These are phyloP conservation scores for Chrysotoxum bicinctum DNA, from an alignment of 2,888 invertebrate genomes.

Conservation along the genomic window DNA sequence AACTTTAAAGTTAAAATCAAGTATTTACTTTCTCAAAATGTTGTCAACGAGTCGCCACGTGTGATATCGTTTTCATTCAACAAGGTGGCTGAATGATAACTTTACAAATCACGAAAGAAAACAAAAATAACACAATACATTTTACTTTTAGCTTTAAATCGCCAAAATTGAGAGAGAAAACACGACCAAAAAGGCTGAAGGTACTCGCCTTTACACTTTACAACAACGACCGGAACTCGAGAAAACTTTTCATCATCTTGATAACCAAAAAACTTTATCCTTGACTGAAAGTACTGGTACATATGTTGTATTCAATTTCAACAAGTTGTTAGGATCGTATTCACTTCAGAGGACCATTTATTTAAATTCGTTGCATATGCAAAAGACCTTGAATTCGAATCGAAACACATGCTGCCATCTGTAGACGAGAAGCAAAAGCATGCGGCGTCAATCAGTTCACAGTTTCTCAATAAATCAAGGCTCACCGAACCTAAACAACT, in stretches of 20 bases:
- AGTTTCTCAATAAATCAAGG: slow-evolving; percentile 72
- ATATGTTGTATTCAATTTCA: neutral
- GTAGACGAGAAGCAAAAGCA: slow-evolving; percentile 37
- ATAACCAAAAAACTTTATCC: neutral
- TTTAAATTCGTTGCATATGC: slow-evolving; percentile 7
- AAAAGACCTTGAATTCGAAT: neutral
- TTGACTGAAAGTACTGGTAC: neutral
- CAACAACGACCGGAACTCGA: slow-evolving; percentile 4
- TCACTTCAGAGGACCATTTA: neutral
- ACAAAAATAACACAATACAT: slow-evolving; percentile 28
- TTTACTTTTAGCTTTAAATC: slow-evolving; percentile 61
- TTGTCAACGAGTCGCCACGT: neutral
- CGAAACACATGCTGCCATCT: slow-evolving; percentile 61
- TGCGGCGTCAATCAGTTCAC: slow-evolving; percentile 74
- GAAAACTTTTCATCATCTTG: neutral
- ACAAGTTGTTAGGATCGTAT: neutral
- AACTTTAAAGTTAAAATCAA: neutral
- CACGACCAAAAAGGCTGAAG: slow-evolving; percentile 6
- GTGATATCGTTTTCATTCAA: neutral
- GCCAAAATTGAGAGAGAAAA: slow-evolving; percentile 27
- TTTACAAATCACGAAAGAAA: neutral
- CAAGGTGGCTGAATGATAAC: neutral
- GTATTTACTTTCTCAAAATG: slow-evolving; percentile 1
- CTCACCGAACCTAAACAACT: slow-evolving; percentile 57
- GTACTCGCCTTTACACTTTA: neutral